Evolutionary conservation across 2,888 invertebrate genomes (phyloP), one percentile per base, ranked within the genome.

Genomic region (Pyrocoelia pectoralis): DNA sequence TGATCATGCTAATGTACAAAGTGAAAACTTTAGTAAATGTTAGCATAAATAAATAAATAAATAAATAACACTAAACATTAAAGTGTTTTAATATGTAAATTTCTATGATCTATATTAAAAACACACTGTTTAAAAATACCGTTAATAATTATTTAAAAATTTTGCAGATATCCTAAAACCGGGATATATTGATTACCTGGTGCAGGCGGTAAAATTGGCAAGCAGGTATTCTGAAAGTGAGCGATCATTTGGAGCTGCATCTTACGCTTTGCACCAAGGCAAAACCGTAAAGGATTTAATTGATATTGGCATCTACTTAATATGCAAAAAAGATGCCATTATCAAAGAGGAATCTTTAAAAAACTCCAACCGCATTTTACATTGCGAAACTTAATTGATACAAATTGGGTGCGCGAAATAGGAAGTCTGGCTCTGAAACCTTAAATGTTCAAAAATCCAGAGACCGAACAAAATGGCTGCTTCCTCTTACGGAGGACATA

Each of bases 371-470:
- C 24, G 13, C n/a, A 56, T 56, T 28, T 33, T 56, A 56, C 14
- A 0, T 48, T 56, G 38, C 38, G 49, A 10, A 17, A 48, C 29
- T 28, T 56, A 48, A 49, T 56, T 12, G 56, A 56, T 29, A 56
- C 46, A 14, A 56, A 56, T 49, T 56, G 56, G 56, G 56, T 33
- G 28, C 56, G 56, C 33, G 49, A 56, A 56, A 48, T 56, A 56
- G 56, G 56, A 29, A 56, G 40, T 33, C 18, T 56, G 28, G 40
- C 51, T 51, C 51, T 57, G 12, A 57, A 51, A 40, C 24, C 50
- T 41, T 51, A 24, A 57, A 38, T 29, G 40, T 43, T 3, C 50
- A 57, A 41, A 57, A 57, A 28, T 51, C 51, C 10, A 57, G 57
- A 57, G 29, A 51, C 29, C 29, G 40, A 14, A 6, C 57, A 12